Evolutionary conservation across 2,797 vertebrate species (phyloP), one percentile per base, ranked within the genome.

Genomic region (Amphiprion clarkii): DNA sequence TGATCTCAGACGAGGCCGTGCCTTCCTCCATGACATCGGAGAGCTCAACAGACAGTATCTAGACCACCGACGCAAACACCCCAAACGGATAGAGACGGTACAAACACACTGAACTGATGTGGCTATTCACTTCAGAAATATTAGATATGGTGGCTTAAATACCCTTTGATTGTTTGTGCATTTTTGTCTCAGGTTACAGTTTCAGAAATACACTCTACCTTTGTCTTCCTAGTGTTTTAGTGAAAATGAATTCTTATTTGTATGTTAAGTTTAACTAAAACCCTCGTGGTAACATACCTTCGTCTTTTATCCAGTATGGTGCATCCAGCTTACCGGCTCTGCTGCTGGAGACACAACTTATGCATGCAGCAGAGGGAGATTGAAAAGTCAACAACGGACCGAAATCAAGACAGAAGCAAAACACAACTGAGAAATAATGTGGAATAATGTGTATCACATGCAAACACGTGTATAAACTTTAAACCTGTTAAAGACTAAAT

Each of bases 321-420:
- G 74, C 65, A 0, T 83, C 88, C 79, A 92, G 90, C 49, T 51
- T 92, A 42, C 64, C 88, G 0, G 91, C 88, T 71, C 81, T 92
- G 54, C 59, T 91, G 0, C 0, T 88, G 63, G 86, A 91, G 69
- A 40, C 78, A 0, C 85, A 71, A 13, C 36, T 58, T 0, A 1
- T 82, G 33, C 75, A 81, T 8, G 1, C 40, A 2, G 16, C 71
- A 4, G 67, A 79, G 29, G 46, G 66, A 59, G 60, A 67, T 23
- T 33, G 2, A 40, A 2, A 1, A 11, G 62, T 71, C 65, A 57
- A 82, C 21, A 9, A 74, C 17, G 10, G 0, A 6, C 27, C 39
- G 27, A 53, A 56, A n/a, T 54, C 60, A 61, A 53, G 10, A 27
- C 29, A 42, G 33, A 51, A 61, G 14, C 40, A 11, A 19, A 48